Conservation (phyloP, 2,888 invertebrate genomes). For the Ophion slaviceki region DNA sequence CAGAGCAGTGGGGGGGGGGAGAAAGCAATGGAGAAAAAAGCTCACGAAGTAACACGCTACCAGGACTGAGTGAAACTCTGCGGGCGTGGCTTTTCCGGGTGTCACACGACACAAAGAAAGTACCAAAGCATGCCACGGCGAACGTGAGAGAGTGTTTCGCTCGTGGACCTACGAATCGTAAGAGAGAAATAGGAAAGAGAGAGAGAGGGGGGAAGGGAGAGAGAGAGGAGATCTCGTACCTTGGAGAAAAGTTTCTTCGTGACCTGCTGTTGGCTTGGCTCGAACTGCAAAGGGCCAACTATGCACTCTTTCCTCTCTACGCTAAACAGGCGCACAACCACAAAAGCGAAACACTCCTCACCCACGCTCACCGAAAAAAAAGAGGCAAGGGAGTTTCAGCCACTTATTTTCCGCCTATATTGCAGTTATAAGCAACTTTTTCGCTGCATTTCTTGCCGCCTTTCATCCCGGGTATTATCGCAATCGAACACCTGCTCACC, state of each 20-base stretch:
- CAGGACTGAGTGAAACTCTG: constrained; percentile 54
- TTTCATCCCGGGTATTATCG: constrained; percentile 15
- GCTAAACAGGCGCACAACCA: constrained; percentile 8
- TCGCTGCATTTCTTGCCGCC: not conserved
- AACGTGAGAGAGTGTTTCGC: constrained; percentile 54
- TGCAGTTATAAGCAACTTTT: constrained; percentile 49
- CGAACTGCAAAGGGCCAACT: constrained; percentile 26
- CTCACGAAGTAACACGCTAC: constrained; percentile 49
- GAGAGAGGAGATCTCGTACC: constrained; percentile 10
- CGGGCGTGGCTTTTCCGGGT: constrained; percentile 66
- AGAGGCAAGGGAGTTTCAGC: constrained; percentile 37
- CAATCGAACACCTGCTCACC: constrained; percentile 16
- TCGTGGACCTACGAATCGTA: constrained; percentile 42
- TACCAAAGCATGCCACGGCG: constrained; percentile 45
- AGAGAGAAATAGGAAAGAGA: constrained; percentile 16
- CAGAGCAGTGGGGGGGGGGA: not conserved
- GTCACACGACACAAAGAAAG: constrained; percentile 63
- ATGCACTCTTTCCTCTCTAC: constrained; percentile 11
- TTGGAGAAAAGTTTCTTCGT: constrained; percentile 62
- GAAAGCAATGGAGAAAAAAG: constrained; percentile 20
- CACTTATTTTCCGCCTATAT: constrained; percentile 52
- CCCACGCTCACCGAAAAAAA: not conserved
- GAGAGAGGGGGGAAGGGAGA: not conserved
- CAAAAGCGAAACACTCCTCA: constrained; percentile 25
- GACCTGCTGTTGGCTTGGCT: constrained; percentile 51